These are phyloP conservation scores for Seriola dumerili DNA, from an alignment of 2,113 vertebrate species.

Conservation along the genomic window DNA sequence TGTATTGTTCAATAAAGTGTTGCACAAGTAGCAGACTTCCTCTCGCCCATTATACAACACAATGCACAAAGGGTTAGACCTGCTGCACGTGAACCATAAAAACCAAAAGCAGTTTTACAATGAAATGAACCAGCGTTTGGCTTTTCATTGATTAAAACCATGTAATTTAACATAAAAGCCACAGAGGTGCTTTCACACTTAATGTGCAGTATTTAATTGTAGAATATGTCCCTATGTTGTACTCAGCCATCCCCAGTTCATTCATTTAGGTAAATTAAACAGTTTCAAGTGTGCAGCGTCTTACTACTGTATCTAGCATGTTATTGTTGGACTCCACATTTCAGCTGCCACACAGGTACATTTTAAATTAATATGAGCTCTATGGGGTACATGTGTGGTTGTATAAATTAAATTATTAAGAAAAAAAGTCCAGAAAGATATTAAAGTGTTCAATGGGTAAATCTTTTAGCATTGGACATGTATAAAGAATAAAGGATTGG, in stretches of 20 bases:
- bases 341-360: constrained; percentile 10
- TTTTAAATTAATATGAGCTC: constrained; percentile 9
- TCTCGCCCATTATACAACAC: too few relatives aligned
- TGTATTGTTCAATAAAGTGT: too few relatives aligned
- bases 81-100: too few relatives aligned
- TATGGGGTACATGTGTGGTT: neutral
- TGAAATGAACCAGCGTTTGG: neutral
- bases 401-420: neutral
- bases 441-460: neutral
- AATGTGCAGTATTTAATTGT: constrained; percentile 25
- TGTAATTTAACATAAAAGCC: constrained; percentile 24
- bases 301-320: neutral
- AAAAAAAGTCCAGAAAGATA: neutral
- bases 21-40: too few relatives aligned
- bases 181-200: constrained; percentile 30
- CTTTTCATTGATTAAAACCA: constrained; percentile 52
- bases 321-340: neutral
- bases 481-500: neutral
- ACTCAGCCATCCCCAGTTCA: constrained; percentile 23
- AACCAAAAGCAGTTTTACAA: too few relatives aligned
- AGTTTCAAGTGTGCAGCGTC: neutral
- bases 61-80: too few relatives aligned
- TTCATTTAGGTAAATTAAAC: constrained; percentile 49
- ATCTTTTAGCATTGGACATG: neutral
- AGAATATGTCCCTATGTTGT: constrained; percentile 36